Evolutionary conservation across 2,888 invertebrate species (phyloP), one percentile per base, ranked within the genome.

Genomic region (Drosophila subquinaria): DNA sequence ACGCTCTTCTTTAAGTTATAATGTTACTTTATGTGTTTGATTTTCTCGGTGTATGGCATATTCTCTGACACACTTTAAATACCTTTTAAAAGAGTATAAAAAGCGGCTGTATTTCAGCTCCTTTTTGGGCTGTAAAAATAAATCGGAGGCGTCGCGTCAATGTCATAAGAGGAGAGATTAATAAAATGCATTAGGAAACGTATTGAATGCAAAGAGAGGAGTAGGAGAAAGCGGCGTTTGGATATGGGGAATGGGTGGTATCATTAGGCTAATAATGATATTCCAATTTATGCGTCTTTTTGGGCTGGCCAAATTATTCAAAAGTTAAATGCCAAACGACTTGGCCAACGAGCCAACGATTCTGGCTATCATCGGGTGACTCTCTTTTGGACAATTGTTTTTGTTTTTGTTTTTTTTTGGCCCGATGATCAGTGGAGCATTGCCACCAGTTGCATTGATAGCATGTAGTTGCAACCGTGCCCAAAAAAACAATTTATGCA

Each of bases 341-440:
- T 62, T 38, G 64, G 56, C 50, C 59, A 53, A 42, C 57, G 3
- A 35, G 51, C 33, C 33, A 33, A 45, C 23, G 20, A 45, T 35
- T 35, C 13, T 35, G 35, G 17, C 47, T 8, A 23, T 23, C 23
- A 23, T 23, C 23, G 47, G 48, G 42, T 70, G 66, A 65, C 63
- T 52, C 53, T 13, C 50, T 51, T n/a, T 56, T 64, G 67, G 74
- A 45, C 79, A 81, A 84, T 82, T 83, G 74, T 78, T n/a, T n/a
- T n/a, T 65, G 74, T 78, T 65, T 63, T 67, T 17, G 17, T 17
- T 17, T 17, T 17, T 17, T 65, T 72, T 78, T 67, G 64, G 61
- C 61, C 65, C 56, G 71, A 69, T 75, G 79, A 73, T 70, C 87
- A 73, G 40, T 64, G 77, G 86, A 88, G 71, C 86, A 88, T 88